Conservation (phyloP, 2,888 invertebrate species). For the Callosobruchus maculatus region DNA sequence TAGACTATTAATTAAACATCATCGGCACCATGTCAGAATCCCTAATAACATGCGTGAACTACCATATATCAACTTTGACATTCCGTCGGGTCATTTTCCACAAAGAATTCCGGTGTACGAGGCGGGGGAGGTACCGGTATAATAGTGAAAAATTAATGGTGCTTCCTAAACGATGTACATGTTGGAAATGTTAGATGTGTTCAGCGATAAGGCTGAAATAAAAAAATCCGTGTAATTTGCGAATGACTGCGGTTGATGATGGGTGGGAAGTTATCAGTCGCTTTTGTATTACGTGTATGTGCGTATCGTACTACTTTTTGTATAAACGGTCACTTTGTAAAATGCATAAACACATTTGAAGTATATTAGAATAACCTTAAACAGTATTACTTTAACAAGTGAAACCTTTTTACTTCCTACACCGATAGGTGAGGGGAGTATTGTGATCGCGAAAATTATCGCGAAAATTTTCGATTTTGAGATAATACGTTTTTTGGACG, state of each 20-base stretch:
- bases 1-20: not conserved
- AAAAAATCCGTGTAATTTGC: not conserved
- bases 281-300: not conserved
- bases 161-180: not conserved
- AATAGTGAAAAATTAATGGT: not conserved
- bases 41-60: not conserved
- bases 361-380: no score
- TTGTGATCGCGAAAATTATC: no score
- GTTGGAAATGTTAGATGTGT: not conserved
- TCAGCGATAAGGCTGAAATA: not conserved
- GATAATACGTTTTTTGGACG: no score
- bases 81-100: conserved; percentile 10
- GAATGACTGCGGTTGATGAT: not conserved
- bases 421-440: no score
- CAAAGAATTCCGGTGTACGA: not conserved
- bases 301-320: not conserved
- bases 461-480: no score
- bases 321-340: not conserved
- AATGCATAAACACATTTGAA: no score
- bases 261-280: not conserved
- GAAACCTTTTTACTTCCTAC: no score
- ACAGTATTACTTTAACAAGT: no score
- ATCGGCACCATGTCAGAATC: not conserved
- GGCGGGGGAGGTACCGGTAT: not conserved
- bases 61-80: conserved; percentile 12